Conservation (phyloP, 2,888 invertebrate species). For the Ypsolopha sequella region DNA sequence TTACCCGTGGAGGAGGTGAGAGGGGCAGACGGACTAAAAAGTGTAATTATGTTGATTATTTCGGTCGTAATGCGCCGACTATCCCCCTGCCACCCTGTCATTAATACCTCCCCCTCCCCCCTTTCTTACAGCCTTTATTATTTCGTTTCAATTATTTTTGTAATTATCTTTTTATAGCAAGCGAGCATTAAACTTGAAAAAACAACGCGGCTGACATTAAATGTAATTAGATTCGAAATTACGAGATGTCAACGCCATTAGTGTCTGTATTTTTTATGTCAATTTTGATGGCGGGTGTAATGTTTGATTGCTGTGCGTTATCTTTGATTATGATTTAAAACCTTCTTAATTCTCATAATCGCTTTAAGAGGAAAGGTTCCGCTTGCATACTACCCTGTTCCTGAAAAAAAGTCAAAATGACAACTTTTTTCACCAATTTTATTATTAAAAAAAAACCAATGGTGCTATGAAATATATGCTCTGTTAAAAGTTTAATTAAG, state of each 20-base stretch:
- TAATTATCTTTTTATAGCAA: conserved; percentile 70
- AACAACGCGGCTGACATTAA: conserved; percentile 64
- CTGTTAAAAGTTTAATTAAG: too few species aligned
- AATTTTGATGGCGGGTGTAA: conserved; percentile 6
- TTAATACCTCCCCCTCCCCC: conserved; percentile 51
- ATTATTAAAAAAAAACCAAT: too few species aligned
- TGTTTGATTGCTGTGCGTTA: conserved; percentile 13
- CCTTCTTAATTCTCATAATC: neutral
- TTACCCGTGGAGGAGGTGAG: conserved; percentile 36
- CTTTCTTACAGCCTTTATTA: conserved; percentile 52
- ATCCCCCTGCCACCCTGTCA: conserved; percentile 44
- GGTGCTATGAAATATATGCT: too few species aligned
- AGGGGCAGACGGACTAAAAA: conserved; percentile 60
- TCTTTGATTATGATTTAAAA: neutral
- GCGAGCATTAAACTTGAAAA: conserved; percentile 64
- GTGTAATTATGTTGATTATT: conserved; percentile 71
- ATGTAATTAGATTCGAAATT: conserved; percentile 64
- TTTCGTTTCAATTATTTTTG: conserved; percentile 71
- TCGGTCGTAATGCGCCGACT: conserved; percentile 66
- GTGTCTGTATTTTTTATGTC: conserved; percentile 7
- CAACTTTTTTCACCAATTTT: too few species aligned
- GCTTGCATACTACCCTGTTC: too few species aligned
- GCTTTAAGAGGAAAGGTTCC: neutral
- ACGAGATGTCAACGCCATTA: conserved; percentile 49
- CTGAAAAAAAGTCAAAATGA: too few species aligned